A percentile compares a stretch with the other conserved stretches of the same genome.
Conservation (phyloP, 2,888 invertebrate species). For the Clitarchus hookeri region DNA sequence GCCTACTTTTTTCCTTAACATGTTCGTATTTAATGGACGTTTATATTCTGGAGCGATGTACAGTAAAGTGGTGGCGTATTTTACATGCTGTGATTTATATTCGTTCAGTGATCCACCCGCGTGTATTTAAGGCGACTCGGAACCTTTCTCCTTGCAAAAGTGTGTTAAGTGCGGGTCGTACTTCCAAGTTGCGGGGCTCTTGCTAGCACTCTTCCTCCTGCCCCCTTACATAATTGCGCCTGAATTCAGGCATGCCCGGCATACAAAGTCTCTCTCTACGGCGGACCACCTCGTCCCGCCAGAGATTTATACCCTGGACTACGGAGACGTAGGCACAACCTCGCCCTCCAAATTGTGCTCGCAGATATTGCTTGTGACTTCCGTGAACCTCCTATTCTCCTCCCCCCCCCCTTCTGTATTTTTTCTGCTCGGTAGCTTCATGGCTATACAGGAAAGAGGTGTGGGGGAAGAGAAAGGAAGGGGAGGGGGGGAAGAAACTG, state of each 20-base stretch:
- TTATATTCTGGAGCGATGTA: no score
- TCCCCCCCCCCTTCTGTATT: no score
- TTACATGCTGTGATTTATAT: neutral
- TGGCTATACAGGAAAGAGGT: neutral
- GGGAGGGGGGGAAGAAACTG: neutral
- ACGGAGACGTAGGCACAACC: neutral
- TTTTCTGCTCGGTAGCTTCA: neutral
- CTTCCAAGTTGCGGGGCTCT: neutral
- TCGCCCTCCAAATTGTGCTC: neutral
- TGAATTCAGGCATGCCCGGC: neutral
- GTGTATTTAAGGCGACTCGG: neutral
- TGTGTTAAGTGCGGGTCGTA: neutral
- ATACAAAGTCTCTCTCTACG: neutral
- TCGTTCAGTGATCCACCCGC: neutral
- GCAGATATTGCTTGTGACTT: slow-evolving; percentile 14
- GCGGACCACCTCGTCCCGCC: neutral
- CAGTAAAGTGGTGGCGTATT: neutral
- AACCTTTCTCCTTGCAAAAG: neutral
- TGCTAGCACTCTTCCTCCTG: neutral
- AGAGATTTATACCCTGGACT: neutral
- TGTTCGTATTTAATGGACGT: no score
- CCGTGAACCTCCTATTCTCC: neutral
- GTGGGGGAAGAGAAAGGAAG: neutral
- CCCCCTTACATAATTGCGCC: neutral
- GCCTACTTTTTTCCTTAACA: no score